Evolutionary conservation across 2,888 invertebrate species (phyloP).

Genomic region (Desoria tigrina): DNA sequence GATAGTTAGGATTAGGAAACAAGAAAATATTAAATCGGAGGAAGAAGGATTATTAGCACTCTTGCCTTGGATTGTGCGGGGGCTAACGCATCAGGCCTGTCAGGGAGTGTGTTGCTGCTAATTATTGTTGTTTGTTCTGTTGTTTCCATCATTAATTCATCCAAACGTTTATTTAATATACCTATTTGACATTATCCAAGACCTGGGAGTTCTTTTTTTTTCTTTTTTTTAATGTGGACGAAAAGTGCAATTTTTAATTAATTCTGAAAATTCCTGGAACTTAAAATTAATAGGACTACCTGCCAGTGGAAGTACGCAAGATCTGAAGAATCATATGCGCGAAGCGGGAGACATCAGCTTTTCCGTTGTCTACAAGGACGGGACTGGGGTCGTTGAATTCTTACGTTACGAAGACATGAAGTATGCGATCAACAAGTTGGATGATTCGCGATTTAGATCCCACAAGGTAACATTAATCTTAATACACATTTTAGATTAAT

Average conservation of each 20-base stretch:
- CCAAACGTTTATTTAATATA: not conserved
- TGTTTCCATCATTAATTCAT: not conserved
- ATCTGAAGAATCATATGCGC: conserved; percentile 98
- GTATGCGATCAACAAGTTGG: conserved; percentile 96
- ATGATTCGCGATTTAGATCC: conserved; percentile 96
- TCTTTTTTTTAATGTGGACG: not conserved
- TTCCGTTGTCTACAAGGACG: conserved; percentile 97
- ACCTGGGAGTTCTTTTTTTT: not conserved
- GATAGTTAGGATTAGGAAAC: not conserved
- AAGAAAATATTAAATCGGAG: conserved; percentile 4
- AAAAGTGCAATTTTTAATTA: not conserved
- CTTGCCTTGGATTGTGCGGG: not conserved
- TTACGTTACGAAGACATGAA: conserved; percentile 98
- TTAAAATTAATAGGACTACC: conserved; percentile 65
- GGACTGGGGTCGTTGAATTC: conserved; percentile 93
- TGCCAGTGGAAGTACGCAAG: conserved; percentile 90
- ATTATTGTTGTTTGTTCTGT: conserved; percentile 9
- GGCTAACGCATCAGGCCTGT: not conserved
- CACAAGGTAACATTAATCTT: conserved; percentile 75
- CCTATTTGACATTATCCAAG: not conserved
- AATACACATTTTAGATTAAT: not conserved
- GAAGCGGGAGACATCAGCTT: conserved; percentile 99
- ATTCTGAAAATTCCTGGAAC: conserved; percentile 18
- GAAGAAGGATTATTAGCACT: conserved; percentile 9
- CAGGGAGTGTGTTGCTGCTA: conserved; percentile 8